These are phyloP conservation scores for Hydrolagus affinis DNA, from an alignment of 2,113 vertebrate genomes.

Conservation along the genomic window DNA sequence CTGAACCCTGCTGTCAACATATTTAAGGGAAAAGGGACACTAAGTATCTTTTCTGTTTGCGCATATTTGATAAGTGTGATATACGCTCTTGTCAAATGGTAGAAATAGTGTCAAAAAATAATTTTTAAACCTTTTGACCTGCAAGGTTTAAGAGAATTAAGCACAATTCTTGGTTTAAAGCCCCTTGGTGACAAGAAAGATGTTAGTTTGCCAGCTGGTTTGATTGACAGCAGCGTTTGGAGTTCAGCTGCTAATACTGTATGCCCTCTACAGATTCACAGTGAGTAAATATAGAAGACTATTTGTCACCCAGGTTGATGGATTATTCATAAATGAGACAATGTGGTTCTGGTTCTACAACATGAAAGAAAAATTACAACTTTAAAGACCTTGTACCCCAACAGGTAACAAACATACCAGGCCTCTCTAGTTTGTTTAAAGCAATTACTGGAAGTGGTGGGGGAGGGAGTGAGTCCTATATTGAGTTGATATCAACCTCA, in stretches of 20 bases:
- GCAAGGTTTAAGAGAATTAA: constrained; percentile 84
- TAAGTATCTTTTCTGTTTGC: neutral
- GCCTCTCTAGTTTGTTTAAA: constrained; percentile 25
- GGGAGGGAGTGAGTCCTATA: too few species aligned
- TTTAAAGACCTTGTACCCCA: constrained; percentile 37
- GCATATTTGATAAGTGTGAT: neutral
- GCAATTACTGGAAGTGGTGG: neutral
- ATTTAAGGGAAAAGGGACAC: neutral
- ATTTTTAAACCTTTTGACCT: constrained; percentile 91
- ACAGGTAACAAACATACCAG: constrained; percentile 41
- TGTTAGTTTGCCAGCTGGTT: constrained; percentile 64
- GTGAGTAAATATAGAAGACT: constrained; percentile 82
- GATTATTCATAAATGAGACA: constrained; percentile 76
- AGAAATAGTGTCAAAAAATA: constrained; percentile 85
- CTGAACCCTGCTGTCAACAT: neutral
- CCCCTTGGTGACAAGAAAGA: constrained; percentile 85
- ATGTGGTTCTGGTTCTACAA: constrained; percentile 67
- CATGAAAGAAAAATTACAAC: constrained; percentile 58
- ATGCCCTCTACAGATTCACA: constrained; percentile 58
- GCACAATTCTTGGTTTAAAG: constrained; percentile 82
- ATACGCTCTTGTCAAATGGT: constrained; percentile 66
- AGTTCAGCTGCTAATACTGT: constrained; percentile 79
- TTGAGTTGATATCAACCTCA: neutral
- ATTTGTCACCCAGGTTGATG: constrained; percentile 85
- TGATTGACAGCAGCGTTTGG: constrained; percentile 80